A percentile compares a stretch with the other conserved stretches of the same genome.
Evolutionary conservation across 2,113 vertebrate species (phyloP).

Genomic region (Lophius piscatorius): DNA sequence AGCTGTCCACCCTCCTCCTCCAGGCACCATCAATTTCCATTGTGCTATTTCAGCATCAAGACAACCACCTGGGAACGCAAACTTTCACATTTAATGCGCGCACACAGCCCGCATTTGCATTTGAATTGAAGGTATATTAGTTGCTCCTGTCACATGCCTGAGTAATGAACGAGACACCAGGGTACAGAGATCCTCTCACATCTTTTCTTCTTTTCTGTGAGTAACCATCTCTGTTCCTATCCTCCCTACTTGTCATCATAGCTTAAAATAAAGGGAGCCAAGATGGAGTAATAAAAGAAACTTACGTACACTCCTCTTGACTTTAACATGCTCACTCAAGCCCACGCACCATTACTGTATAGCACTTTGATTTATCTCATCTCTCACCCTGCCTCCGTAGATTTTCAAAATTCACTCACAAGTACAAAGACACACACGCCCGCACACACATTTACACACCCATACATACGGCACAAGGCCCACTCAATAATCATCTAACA

Average conservation of each 20-base stretch:
- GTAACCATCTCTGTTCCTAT: conserved; percentile 42
- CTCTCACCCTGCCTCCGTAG: conserved; percentile 20
- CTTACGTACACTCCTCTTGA: conserved; percentile 46
- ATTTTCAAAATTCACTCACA: conserved; percentile 15
- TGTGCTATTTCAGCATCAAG: neutral
- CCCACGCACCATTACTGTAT: conserved; percentile 64
- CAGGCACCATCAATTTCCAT: conserved; percentile 4
- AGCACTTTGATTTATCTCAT: conserved; percentile 61
- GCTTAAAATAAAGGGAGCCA: conserved; percentile 56
- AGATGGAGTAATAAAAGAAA: conserved; percentile 53
- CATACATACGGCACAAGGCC: conserved; percentile 1
- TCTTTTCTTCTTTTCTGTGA: conserved; percentile 30
- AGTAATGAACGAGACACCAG: conserved; percentile 43
- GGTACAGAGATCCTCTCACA: conserved; percentile 24
- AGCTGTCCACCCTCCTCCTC: neutral
- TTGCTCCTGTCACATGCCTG: neutral
- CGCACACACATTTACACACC: neutral
- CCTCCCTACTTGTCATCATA: conserved; percentile 56
- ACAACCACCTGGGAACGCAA: conserved; percentile 3
- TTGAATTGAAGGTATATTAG: neutral
- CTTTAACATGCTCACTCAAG: conserved; percentile 56
- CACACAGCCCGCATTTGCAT: neutral
- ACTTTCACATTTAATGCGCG: neutral
- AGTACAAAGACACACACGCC: conserved; percentile 5
- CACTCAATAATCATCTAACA: conserved; percentile 5